Percentiles rank a stretch among this genome's conserved stretches.
Evolutionary conservation across 2,113 vertebrate species (phyloP).

Genomic region (Peromyscus polionotus): DNA sequence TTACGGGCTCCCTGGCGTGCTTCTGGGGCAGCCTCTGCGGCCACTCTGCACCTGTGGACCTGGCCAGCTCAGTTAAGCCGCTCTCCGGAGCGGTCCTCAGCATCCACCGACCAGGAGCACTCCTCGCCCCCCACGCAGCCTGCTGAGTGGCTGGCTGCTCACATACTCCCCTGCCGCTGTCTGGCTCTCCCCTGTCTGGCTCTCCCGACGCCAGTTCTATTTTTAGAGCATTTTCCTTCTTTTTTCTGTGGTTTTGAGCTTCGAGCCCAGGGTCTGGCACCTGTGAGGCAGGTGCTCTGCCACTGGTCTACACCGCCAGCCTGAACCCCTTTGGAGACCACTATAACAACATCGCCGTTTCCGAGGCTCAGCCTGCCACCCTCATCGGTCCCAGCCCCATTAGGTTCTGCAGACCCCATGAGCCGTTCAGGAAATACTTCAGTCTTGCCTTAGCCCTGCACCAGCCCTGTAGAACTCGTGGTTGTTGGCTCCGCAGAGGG

Average conservation of each 20-base stretch:
- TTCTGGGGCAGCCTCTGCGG: neutral
- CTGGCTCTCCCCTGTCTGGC: neutral
- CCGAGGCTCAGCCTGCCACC: neutral
- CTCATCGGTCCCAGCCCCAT: rapidly evolving
- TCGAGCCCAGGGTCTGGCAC: neutral
- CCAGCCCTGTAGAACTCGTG: neutral
- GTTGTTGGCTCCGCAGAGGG: neutral
- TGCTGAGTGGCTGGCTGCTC: neutral
- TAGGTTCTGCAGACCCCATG: neutral
- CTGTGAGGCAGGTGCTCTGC: too few relatives aligned
- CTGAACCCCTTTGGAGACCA: neutral
- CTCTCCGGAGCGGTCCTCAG: neutral
- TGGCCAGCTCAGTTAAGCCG: neutral
- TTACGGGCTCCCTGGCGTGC: too few relatives aligned
- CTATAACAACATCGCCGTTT: neutral
- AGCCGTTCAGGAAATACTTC: neutral
- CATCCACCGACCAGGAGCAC: rapidly evolving
- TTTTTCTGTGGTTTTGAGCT: neutral
- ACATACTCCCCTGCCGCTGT: rapidly evolving
- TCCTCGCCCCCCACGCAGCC: rapidly evolving
- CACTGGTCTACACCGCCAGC: neutral
- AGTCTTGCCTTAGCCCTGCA: neutral
- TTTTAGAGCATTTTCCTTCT: neutral
- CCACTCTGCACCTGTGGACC: too few relatives aligned
- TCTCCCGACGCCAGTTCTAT: too few relatives aligned